These are phyloP conservation scores for Neodiprion fabricii DNA, from an alignment of 1,140 invertebrate genomes.

Conservation along the genomic window DNA sequence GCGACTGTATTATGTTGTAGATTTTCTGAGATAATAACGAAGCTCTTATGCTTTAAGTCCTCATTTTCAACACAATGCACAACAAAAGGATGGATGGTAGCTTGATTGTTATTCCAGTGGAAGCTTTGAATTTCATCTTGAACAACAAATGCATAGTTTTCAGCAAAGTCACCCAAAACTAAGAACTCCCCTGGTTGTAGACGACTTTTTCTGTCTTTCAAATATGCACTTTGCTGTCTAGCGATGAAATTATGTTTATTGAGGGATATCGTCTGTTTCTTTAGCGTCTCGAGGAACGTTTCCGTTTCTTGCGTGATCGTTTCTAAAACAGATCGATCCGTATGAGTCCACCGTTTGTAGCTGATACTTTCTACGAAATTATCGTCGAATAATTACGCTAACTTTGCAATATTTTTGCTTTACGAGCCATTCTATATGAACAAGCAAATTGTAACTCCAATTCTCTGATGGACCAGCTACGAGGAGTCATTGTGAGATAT, in stretches of 20 bases:
- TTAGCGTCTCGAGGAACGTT: slow-evolving; percentile 22
- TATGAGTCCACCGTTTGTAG: slow-evolving; percentile 22
- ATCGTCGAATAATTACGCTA: too few relatives aligned
- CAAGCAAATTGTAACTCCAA: too few relatives aligned
- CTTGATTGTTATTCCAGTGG: slow-evolving; percentile 1
- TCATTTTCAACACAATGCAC: slow-evolving; percentile 10
- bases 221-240: slow-evolving; percentile 27
- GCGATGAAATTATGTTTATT: slow-evolving; percentile 30
- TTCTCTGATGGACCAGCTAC: too few relatives aligned
- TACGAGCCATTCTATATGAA: too few relatives aligned
- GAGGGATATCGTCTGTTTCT: slow-evolving; percentile 18
- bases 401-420: too few relatives aligned
- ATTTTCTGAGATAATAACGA: slow-evolving; percentile 18
- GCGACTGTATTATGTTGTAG: background rate
- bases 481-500: too few relatives aligned
- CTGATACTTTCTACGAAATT: too few relatives aligned
- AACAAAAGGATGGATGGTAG: slow-evolving; percentile 21
- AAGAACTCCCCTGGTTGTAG: slow-evolving; percentile 20
- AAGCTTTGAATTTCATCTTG: too few relatives aligned
- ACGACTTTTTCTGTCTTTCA: slow-evolving; percentile 24
- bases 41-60: slow-evolving; percentile 2
- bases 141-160: too few relatives aligned
- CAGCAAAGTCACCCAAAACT: background rate
- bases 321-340: slow-evolving; percentile 23
- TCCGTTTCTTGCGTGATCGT: slow-evolving; percentile 3